Evolutionary conservation across 1,140 invertebrate species (phyloP), one percentile per base, ranked within the genome.

Genomic region (Trachelipus rathkii): DNA sequence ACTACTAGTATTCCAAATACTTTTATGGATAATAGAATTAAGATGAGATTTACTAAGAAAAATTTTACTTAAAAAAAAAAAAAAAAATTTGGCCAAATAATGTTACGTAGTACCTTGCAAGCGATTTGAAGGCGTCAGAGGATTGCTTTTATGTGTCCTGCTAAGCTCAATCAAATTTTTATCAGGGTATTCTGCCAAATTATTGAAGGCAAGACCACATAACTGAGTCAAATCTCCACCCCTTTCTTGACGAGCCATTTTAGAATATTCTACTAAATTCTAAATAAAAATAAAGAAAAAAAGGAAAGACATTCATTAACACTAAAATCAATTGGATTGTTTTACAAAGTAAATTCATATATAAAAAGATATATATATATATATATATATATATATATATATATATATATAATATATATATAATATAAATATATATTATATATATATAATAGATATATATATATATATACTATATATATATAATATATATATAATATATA

Each of bases 191-290:
- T 72, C 75, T 44, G 73, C 44, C 19, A 44, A 74, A 7, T 68
- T 73, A 44, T 71, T 73, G 73, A 80, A 80, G 11, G 81, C 80
- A 43, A 81, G 73, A 44, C 78, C 77, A 53, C 81, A 82, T 50
- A 78, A 76, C 46, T 78, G 77, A 10, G 76, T 78, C 60, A 80
- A 73, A 77, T 81, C 70, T 78, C 78, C 66, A 73, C 72, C 60
- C 78, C 74, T 46, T 77, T 60, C 71, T 67, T 77, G 74, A 50
- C 53, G 67, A 53, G 73, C 69, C 10, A 71, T 15, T 44, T 82
- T 53, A 67, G 76, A 75, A 15, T 77, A 44, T 44, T 81, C 75
- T 10, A 53, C 50, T 15, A 79, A 50, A 75, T 66, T 69, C 76
- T 80, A 82, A 78, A 75, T 60, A 80, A 82, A 46, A 45, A 33